Percentiles rank a stretch among this genome's conserved stretches.
These are phyloP conservation scores for Andinoacara biseriatus DNA, from an alignment of 2,113 vertebrate species.

Conservation along the genomic window DNA sequence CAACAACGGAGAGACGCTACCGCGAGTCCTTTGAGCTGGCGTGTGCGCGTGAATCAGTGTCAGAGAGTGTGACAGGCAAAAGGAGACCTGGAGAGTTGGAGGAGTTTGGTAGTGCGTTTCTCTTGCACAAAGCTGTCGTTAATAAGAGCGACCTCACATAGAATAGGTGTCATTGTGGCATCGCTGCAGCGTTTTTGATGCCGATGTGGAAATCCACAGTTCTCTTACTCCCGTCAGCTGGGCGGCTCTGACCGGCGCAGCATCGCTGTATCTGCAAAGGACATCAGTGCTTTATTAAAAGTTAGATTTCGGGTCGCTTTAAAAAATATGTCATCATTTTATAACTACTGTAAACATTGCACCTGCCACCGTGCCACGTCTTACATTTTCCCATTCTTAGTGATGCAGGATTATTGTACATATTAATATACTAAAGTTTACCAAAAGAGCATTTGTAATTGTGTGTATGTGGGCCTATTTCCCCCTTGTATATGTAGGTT, in stretches of 20 bases:
- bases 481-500: background rate
- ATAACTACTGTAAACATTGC: background rate
- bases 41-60: background rate
- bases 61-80: background rate
- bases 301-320: background rate
- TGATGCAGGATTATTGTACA: background rate
- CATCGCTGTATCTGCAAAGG: background rate
- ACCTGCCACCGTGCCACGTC: background rate
- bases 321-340: background rate
- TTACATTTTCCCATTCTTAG: background rate
- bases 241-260: constrained; percentile 14
- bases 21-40: background rate
- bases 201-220: constrained; percentile 31
- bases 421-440: background rate
- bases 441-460: background rate
- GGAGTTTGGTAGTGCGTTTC: background rate
- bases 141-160: background rate
- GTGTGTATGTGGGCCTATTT: background rate
- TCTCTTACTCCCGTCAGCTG: background rate
- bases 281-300: background rate
- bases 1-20: constrained; percentile 20
- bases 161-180: constrained; percentile 3
- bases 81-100: background rate
- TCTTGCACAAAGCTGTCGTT: background rate
- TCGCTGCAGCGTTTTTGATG: constrained; percentile 39